A percentile compares a stretch with the other conserved stretches of the same genome.
Evolutionary conservation across 2,113 vertebrate species (phyloP).

Genomic region (Tupaia chinensis): DNA sequence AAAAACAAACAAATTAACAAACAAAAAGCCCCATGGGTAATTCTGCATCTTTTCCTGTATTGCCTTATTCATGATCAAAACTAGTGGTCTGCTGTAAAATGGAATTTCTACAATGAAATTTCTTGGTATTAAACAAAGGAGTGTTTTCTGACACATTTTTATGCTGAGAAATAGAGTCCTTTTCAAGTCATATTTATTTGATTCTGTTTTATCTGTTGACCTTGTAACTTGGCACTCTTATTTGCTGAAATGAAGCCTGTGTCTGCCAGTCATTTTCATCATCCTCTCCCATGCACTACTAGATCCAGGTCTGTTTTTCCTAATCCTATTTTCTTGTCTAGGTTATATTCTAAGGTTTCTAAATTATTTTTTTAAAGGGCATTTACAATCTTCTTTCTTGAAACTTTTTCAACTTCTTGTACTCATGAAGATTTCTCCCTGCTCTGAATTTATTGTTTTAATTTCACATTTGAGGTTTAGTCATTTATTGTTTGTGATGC

Average conservation of each 20-base stretch:
- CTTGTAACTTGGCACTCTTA: neutral
- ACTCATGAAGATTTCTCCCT: neutral
- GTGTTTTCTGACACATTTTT: neutral
- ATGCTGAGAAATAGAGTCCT: neutral
- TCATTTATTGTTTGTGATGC: conserved; percentile 29
- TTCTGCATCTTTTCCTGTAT: neutral
- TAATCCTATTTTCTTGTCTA: conserved; percentile 13
- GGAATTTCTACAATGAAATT: conserved; percentile 35
- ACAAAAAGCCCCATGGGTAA: neutral
- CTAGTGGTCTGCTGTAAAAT: neutral
- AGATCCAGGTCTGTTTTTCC: neutral
- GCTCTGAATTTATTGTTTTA: conserved; percentile 28
- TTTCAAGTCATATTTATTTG: conserved; percentile 22
- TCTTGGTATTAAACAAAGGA: conserved; percentile 25
- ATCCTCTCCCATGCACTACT: neutral
- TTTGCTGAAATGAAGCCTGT: neutral
- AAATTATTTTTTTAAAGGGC: neutral
- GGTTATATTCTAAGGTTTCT: conserved; percentile 8
- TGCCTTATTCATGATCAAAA: conserved; percentile 20
- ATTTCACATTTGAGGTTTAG: neutral
- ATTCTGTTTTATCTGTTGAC: neutral
- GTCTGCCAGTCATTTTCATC: neutral
- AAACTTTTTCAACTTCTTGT: neutral
- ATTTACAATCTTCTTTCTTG: neutral
- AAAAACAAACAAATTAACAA: too few relatives aligned